Evolutionary conservation across 2,797 vertebrate genomes (phyloP).

Genomic region (Austrolebias charrua): DNA sequence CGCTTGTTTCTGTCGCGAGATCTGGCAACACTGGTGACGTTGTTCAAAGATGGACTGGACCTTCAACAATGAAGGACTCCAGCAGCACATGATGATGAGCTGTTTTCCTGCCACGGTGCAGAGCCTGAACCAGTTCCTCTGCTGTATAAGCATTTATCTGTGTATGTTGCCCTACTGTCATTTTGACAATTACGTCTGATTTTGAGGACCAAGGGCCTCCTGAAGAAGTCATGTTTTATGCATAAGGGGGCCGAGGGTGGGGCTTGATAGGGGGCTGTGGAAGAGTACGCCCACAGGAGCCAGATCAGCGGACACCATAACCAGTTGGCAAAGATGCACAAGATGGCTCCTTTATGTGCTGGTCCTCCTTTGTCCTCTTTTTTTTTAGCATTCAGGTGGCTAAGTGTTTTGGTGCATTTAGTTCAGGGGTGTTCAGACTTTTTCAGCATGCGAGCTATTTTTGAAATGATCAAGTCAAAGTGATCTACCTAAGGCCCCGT

Average conservation of each 20-base stretch:
- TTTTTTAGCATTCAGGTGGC: constrained; percentile 42
- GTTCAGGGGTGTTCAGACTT: neutral
- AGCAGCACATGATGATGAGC: constrained; percentile 19
- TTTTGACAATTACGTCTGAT: constrained; percentile 52
- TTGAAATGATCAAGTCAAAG: no score
- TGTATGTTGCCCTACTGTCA: constrained; percentile 39
- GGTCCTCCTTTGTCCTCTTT: constrained; percentile 48
- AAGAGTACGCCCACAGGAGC: constrained; percentile 56
- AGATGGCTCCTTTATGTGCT: constrained; percentile 52
- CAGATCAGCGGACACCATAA: constrained; percentile 65
- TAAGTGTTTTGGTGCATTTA: constrained; percentile 5
- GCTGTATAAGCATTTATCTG: constrained; percentile 42
- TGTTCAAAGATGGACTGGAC: constrained; percentile 24
- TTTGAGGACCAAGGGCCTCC: constrained; percentile 61
- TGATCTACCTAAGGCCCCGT: no score
- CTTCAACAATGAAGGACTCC: constrained; percentile 21
- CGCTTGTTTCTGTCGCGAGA: no score
- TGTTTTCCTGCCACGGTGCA: constrained; percentile 35
- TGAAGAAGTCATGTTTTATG: constrained; percentile 82
- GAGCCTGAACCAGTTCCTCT: constrained; percentile 29
- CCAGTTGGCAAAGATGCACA: constrained; percentile 64
- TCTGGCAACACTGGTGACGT: no score
- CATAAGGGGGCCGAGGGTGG: constrained; percentile 80
- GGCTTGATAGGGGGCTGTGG: constrained; percentile 74
- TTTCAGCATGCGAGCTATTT: no score